A percentile compares a stretch with the other conserved stretches of the same genome.
These are phyloP conservation scores for Phytoseiulus persimilis DNA, from an alignment of 2,888 invertebrate species.

Conservation along the genomic window DNA sequence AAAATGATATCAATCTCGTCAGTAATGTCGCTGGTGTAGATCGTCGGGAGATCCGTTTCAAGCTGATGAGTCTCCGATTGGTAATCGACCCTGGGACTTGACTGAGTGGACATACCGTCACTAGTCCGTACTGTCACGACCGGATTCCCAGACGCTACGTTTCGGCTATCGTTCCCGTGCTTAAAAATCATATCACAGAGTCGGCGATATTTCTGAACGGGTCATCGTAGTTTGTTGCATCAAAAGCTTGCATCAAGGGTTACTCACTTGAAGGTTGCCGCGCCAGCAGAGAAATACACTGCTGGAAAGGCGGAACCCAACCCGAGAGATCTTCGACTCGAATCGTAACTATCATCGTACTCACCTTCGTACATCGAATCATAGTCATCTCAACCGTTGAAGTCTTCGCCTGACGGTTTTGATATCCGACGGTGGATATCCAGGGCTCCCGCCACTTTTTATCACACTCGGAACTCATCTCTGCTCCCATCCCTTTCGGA, in stretches of 20 bases:
- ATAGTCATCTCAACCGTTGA: background rate
- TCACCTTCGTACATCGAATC: no score
- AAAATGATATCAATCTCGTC: background rate
- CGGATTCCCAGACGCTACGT: background rate
- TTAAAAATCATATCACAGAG: background rate
- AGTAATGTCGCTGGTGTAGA: background rate
- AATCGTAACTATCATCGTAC: background rate
- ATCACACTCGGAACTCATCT: no score
- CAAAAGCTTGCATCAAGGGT: background rate
- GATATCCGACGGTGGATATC: background rate
- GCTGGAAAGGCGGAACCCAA: background rate
- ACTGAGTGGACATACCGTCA: background rate
- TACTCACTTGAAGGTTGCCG: background rate
- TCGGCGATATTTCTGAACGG: background rate
- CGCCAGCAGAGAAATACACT: background rate
- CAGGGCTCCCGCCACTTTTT: background rate
- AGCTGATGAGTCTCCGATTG: background rate
- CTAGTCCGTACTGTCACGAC: background rate
- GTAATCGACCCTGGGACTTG: background rate
- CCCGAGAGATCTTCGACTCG: conserved; percentile 5
- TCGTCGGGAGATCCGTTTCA: background rate
- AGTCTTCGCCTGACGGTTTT: no score
- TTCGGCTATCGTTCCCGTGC: background rate
- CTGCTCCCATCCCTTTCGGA: no score
- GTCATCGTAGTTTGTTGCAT: background rate